These are phyloP conservation scores for Holocentrus rufus DNA, from an alignment of 2,797 vertebrate genomes.

Conservation along the genomic window DNA sequence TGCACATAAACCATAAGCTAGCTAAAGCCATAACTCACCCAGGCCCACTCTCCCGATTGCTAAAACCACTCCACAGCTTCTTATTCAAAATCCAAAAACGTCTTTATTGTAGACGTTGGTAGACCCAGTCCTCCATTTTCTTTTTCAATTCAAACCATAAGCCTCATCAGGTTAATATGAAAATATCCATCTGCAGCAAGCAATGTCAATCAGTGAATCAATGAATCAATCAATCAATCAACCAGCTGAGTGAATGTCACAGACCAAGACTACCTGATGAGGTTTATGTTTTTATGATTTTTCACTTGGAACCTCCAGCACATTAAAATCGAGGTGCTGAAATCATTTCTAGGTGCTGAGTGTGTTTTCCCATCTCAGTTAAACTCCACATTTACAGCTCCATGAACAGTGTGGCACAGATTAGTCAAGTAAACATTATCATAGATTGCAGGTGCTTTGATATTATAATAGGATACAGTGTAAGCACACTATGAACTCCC, in stretches of 20 bases:
- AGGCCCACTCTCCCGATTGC: slow-evolving; percentile 72
- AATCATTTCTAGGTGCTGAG: neutral
- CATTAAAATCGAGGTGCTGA: no score
- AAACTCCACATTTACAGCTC: slow-evolving; percentile 14
- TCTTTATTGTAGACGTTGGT: slow-evolving; percentile 46
- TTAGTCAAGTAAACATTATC: slow-evolving; percentile 7
- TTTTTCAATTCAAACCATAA: slow-evolving; percentile 20
- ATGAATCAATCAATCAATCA: neutral
- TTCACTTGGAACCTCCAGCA: neutral
- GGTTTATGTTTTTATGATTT: neutral
- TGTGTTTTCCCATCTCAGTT: slow-evolving; percentile 10
- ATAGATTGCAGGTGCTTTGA: slow-evolving; percentile 14
- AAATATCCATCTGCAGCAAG: slow-evolving; percentile 2
- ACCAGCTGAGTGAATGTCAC: neutral
- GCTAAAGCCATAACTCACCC: slow-evolving; percentile 77
- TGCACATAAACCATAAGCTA: slow-evolving; percentile 79
- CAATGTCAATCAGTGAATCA: neutral
- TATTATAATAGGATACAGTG: slow-evolving; percentile 11
- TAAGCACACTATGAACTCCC: slow-evolving; percentile 4
- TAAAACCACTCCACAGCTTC: slow-evolving; percentile 68
- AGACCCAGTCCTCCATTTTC: slow-evolving; percentile 20
- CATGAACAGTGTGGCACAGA: slow-evolving; percentile 14
- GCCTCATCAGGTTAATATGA: slow-evolving; percentile 11
- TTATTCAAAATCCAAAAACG: slow-evolving; percentile 61
- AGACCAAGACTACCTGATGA: neutral